Conservation (phyloP, 1,140 invertebrate genomes). For the Eulimnadia texana region DNA sequence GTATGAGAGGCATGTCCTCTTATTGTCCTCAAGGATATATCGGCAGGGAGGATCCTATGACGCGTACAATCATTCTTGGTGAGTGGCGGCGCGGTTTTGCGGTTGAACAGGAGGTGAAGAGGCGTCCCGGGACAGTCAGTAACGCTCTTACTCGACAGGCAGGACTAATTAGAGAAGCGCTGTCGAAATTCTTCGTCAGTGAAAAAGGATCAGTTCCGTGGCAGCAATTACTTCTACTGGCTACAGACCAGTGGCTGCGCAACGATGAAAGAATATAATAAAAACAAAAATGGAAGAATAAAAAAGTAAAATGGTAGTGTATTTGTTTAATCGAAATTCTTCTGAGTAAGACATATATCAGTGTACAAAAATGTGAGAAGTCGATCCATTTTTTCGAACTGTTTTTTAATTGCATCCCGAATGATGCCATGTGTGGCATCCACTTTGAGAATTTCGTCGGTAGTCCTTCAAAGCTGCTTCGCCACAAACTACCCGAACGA, state of each 20-base stretch:
- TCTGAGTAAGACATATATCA: no score
- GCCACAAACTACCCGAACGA: no score
- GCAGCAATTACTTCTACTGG: not conserved
- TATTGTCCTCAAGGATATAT: conserved; percentile 1
- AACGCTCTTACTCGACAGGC: not conserved
- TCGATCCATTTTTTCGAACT: no score
- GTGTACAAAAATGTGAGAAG: no score
- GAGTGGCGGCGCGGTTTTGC: not conserved
- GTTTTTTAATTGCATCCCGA: no score
- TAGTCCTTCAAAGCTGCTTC: no score
- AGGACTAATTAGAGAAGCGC: not conserved
- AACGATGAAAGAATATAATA: no score
- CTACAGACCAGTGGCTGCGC: not conserved
- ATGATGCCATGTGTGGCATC: no score
- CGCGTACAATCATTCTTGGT: not conserved
- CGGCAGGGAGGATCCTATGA: conserved; percentile 1
- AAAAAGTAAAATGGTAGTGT: no score
- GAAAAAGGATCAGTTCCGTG: conserved; percentile 1
- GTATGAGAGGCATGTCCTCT: not conserved
- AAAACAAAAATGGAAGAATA: no score
- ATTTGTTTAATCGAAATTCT: no score
- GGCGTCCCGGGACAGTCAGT: not conserved
- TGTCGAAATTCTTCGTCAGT: not conserved
- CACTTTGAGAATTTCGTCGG: no score
- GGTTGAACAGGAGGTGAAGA: not conserved